A percentile compares a stretch with the other conserved stretches of the same genome.
These are phyloP conservation scores for Antennarius striatus DNA, from an alignment of 2,113 vertebrate species.

Conservation along the genomic window DNA sequence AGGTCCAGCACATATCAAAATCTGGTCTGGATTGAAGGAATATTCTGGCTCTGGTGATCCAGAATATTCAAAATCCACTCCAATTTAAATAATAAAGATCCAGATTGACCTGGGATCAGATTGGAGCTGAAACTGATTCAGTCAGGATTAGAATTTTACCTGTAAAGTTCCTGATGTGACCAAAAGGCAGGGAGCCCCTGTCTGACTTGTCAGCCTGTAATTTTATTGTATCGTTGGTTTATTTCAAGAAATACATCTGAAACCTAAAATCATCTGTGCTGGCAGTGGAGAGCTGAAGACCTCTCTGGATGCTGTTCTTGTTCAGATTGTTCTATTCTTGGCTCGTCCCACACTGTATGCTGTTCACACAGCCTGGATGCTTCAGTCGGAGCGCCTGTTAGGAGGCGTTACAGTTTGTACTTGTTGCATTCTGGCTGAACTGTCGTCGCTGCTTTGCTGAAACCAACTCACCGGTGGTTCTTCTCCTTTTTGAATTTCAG, in stretches of 20 bases:
- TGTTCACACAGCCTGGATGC: background rate
- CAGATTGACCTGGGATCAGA: no score
- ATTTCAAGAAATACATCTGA: background rate
- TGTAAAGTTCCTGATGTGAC: no score
- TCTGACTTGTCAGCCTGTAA: no score
- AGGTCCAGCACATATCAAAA: no score
- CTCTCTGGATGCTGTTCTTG: background rate
- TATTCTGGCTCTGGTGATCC: no score
- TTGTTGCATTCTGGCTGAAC: background rate
- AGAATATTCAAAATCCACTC: no score
- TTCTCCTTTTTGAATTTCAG: conserved; percentile 16
- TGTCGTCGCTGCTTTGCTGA: background rate
- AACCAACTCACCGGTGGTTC: background rate
- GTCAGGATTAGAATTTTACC: no score
- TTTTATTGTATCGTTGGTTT: background rate
- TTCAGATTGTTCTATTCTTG: conserved; percentile 9
- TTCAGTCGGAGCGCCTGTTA: background rate
- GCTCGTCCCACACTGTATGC: conserved; percentile 12
- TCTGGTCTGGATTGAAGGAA: no score
- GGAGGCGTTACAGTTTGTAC: background rate
- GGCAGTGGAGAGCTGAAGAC: background rate
- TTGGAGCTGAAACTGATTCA: no score
- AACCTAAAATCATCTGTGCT: background rate
- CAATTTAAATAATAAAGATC: no score
- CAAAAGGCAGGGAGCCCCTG: no score